Evolutionary conservation across 1,140 invertebrate species (phyloP).

Genomic region (Drosophila suzukii): DNA sequence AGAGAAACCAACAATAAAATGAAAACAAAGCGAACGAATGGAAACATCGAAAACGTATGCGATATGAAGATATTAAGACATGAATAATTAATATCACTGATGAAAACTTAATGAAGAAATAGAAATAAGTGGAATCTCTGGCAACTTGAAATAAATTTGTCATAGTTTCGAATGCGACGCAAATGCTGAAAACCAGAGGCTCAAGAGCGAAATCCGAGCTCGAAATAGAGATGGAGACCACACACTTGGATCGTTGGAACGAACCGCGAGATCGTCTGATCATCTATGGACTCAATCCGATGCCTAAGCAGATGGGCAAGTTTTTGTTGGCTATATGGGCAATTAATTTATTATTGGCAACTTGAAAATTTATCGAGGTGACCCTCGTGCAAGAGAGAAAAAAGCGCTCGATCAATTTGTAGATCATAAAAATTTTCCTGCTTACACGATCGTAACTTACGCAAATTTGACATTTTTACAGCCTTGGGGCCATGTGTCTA

Average conservation of each 20-base stretch:
- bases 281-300: constrained; percentile 23
- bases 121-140: constrained; percentile 70
- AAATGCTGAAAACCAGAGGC: constrained; percentile 77
- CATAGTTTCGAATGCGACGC: constrained; percentile 71
- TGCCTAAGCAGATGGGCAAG: constrained; percentile 58
- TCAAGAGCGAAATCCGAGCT: constrained; percentile 4
- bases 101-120: constrained; percentile 84
- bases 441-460: constrained; percentile 66
- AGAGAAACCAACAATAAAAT: constrained; percentile 61
- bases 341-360: constrained; percentile 83
- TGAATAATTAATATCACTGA: constrained; percentile 82
- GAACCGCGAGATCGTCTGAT: constrained; percentile 21
- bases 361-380: constrained; percentile 71
- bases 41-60: constrained; percentile 67
- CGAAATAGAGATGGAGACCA: constrained; percentile 53
- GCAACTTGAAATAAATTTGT: constrained; percentile 78
- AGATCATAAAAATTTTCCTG: constrained; percentile 70
- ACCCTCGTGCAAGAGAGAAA: constrained; percentile 29
- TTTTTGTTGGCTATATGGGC: constrained; percentile 66
- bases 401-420: constrained; percentile 72
- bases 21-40: constrained; percentile 42
- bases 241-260: constrained; percentile 48
- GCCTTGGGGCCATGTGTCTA: constrained; percentile 31
- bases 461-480: constrained; percentile 83
- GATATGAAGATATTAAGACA: constrained; percentile 80